Evolutionary conservation across 1,140 invertebrate species (phyloP), one percentile per base, ranked within the genome.

Genomic region (Pantala flavescens): DNA sequence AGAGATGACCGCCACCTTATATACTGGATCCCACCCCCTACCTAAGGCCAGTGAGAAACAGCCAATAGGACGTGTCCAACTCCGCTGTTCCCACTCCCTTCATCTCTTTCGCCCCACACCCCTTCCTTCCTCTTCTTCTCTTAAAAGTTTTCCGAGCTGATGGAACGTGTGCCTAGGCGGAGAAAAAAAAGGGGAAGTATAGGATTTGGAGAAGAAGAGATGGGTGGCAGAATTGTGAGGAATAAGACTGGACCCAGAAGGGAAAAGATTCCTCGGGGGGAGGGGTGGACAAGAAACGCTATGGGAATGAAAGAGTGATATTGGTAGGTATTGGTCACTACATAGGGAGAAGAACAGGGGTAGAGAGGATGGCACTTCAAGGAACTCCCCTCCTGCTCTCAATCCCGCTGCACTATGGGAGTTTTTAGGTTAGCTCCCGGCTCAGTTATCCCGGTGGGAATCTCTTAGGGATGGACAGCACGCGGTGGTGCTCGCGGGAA

Each of bases 221-320:
- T 63, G 49, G 49, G 49, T 21, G 49, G 49, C 49, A 63, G 49
- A 63, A 63, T 63, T 63, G 49, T 63, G 49, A 63, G 49, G 49
- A 63, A 63, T 63, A 63, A 63, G 49, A 21, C 3, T 21, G n/a
- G 49, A 63, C 49, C n/a, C n/a, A 21, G 49, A 63, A 19, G 49
- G 49, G 49, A 63, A 21, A 63, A 63, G 49, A 16, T 16, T 63
- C n/a, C 28, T 63, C n/a, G 49, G n/a, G 49, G 49, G n/a, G 49
- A 63, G 49, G 14, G n/a, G 49, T 3, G 12, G 49, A 63, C 49
- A 63, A 19, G 49, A 21, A 49, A 63, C 49, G 49, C 49, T 63
- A 63, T 63, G 49, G 49, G 49, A 63, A 63, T 63, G 49, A 63
- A 63, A 63, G 49, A 63, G 49, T 63, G 49, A 63, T 63, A 63